Evolutionary conservation across 1,140 invertebrate species (phyloP).

Genomic region (Pteromalus puparum): DNA sequence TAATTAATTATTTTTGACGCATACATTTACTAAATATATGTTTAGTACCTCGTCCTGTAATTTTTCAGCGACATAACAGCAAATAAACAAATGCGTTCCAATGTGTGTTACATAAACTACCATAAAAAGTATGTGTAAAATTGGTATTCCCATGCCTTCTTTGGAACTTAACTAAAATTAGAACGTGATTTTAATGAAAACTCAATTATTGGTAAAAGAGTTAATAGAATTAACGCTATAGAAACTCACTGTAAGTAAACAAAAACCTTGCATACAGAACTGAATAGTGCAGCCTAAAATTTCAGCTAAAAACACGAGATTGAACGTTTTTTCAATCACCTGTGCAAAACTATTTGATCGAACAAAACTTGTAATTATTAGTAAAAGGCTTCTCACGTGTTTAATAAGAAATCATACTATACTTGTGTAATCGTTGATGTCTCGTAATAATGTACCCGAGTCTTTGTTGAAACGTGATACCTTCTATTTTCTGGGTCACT

Average conservation of each 20-base stretch:
- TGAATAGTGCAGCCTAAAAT: conserved; percentile 25
- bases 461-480: background rate
- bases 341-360: background rate
- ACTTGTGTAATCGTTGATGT: background rate
- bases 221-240: too few species aligned
- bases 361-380: background rate
- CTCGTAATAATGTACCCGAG: background rate
- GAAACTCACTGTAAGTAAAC: conserved; percentile 18
- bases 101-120: conserved; percentile 23
- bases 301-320: conserved; percentile 29
- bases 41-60: conserved; percentile 41
- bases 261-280: conserved; percentile 24
- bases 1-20: background rate
- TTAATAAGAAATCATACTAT: too few species aligned
- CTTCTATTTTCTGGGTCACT: background rate
- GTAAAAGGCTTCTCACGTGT: too few species aligned
- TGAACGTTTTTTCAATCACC: conserved; percentile 21
- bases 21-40: background rate
- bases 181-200: background rate
- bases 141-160: background rate
- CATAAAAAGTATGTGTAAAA: conserved; percentile 43
- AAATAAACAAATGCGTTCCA: conserved; percentile 38
- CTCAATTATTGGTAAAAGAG: too few species aligned
- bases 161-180: conserved; percentile 13
- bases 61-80: conserved; percentile 47